Evolutionary conservation across 2,888 invertebrate genomes (phyloP).

Genomic region (Zygothrica quintamaculata): DNA sequence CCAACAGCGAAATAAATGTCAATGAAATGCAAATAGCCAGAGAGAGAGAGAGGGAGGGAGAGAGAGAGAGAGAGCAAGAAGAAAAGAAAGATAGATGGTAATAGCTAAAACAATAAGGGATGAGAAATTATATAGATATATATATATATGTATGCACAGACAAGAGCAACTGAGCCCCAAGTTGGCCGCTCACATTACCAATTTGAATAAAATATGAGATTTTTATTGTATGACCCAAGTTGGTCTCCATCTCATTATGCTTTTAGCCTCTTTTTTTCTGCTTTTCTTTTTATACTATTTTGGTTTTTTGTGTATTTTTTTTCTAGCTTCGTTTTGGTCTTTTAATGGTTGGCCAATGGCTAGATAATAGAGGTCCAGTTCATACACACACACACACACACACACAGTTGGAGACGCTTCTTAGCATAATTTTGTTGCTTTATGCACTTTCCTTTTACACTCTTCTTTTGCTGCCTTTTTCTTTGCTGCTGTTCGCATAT

Average conservation of each 20-base stretch:
- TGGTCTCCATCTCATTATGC: neutral
- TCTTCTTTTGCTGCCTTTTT: slow-evolving; percentile 46
- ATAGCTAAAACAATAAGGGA: neutral
- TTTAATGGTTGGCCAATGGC: slow-evolving; percentile 70
- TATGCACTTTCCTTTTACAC: slow-evolving; percentile 58
- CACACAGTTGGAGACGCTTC: slow-evolving; percentile 39
- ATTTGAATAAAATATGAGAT: slow-evolving; percentile 83
- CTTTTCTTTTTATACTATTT: no score
- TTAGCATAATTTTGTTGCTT: slow-evolving; percentile 72
- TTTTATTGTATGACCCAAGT: slow-evolving; percentile 68
- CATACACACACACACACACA: slow-evolving; percentile 13
- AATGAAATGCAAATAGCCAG: slow-evolving; percentile 61
- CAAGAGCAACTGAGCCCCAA: slow-evolving; percentile 11
- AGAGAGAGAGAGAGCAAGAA: neutral
- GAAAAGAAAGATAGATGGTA: neutral
- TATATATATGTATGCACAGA: neutral
- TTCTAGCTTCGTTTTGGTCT: slow-evolving; percentile 16
- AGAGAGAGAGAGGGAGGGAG: neutral
- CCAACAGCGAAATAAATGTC: slow-evolving; percentile 58
- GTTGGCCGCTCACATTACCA: slow-evolving; percentile 76
- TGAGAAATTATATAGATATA: neutral
- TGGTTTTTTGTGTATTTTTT: no score
- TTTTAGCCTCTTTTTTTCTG: no score
- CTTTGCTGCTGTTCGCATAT: no score
- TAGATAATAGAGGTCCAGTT: slow-evolving; percentile 71